These are phyloP conservation scores for Drosophila stalkeri DNA, from an alignment of 2,888 invertebrate genomes.

Conservation along the genomic window DNA sequence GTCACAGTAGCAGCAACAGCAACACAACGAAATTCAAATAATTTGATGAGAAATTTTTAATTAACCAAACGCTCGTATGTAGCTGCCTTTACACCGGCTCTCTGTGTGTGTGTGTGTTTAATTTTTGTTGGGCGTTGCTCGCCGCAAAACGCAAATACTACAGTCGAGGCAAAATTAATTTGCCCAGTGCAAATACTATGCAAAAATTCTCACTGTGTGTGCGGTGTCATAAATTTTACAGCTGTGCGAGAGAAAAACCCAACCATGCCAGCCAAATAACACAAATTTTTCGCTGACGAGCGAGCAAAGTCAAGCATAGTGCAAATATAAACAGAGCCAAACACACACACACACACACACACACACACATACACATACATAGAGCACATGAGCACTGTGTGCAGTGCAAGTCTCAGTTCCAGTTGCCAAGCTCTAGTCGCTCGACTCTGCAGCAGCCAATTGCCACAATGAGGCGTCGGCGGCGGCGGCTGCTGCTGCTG, in stretches of 20 bases:
- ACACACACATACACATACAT: conserved; percentile 20
- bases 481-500: conserved; percentile 18
- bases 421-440: conserved; percentile 10
- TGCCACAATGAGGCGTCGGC: conserved; percentile 44
- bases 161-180: conserved; percentile 40
- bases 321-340: conserved; percentile 39
- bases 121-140: conserved; percentile 15
- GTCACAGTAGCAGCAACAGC: neutral
- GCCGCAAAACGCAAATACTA: conserved; percentile 70
- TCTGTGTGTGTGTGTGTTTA: neutral
- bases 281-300: conserved; percentile 73
- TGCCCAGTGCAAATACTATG: conserved; percentile 61
- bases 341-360: conserved; percentile 14
- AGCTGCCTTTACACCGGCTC: conserved; percentile 10
- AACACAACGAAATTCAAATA: conserved; percentile 40
- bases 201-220: conserved; percentile 46
- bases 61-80: conserved; percentile 64
- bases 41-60: conserved; percentile 71
- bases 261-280: conserved; percentile 64
- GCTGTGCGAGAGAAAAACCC: conserved; percentile 37
- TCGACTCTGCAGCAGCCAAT: conserved; percentile 33
- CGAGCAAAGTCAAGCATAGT: conserved; percentile 60
- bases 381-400: conserved; percentile 16
- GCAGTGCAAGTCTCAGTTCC: conserved; percentile 45
- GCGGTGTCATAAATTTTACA: conserved; percentile 70